Base-by-base conservation (phyloP, 2,888 invertebrate genomes). In the Nycteola revayana region DNA sequence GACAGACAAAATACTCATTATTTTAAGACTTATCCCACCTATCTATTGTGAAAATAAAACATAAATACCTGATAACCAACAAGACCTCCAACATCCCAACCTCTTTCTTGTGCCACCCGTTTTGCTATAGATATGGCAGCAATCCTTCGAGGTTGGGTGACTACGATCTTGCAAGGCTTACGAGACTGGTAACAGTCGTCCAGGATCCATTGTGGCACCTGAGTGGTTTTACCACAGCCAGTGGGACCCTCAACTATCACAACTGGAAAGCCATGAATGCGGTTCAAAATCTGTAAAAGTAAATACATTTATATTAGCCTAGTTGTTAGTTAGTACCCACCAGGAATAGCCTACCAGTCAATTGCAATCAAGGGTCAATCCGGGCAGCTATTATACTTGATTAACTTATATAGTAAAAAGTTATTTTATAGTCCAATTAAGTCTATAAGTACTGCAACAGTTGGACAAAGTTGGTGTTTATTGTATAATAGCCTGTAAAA, bases 141-240 rank as follows among this genome's bases (percentile, higher is more conserved):
- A 56, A 99, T 96, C 60, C 96, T 92, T 35, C 98, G 90, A 0
- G 98, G 98, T 69, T 98, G 98, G 0, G 98, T 98, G 0, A 98
- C 96, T 25, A 95, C 87, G 47, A 98, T 96, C 72, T 96, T 97
- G 66, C 97, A 97, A 28, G 91, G 90, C 33, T 86, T 83, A 10
- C 90, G 90, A 11, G 90, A 89, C 27, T 90, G 83, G 33, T 90
- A 92, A 48, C 91, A 92, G 52, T 94, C 90, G 55, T 98, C 96
- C n/a, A 98, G 80, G 47, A 98, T 96, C 84, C 94, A 97, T 72
- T 98, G 98, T 0, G 98, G 97, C 0, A 96, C 95, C 79, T 96
- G 95, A 8, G 89, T 90, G 2, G 97, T 96, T 78, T 96, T 96
- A 9, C 99, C 99, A 73, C 98, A 98, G 0, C 99, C 99, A 0